A percentile compares a stretch with the other conserved stretches of the same genome.
Evolutionary conservation across 1,140 invertebrate genomes (phyloP).

Genomic region (Platorchestia sp.): DNA sequence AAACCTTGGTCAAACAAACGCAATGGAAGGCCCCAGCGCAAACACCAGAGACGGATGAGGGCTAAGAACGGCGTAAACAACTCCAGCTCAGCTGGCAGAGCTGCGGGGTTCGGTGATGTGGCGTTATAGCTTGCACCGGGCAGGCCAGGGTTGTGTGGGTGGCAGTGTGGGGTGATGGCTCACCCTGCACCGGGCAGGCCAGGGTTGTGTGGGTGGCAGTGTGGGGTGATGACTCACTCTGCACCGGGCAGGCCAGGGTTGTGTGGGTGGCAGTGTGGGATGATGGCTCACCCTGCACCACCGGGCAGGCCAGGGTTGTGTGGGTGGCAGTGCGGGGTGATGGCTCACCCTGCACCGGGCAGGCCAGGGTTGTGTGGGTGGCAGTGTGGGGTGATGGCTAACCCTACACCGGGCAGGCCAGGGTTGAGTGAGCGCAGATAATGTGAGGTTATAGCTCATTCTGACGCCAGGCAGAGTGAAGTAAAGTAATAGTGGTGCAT

Average conservation of each 20-base stretch:
- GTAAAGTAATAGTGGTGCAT: too few species aligned
- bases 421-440: background rate
- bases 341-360: too few species aligned
- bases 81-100: background rate
- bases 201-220: background rate
- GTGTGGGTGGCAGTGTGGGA: too few species aligned
- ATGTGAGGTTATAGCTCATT: too few species aligned
- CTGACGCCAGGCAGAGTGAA: too few species aligned
- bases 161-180: background rate
- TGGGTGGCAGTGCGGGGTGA: too few species aligned
- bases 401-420: background rate
- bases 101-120: background rate
- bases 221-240: too few species aligned
- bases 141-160: too few species aligned
- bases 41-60: background rate
- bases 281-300: too few species aligned
- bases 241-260: background rate
- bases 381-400: too few species aligned
- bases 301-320: background rate
- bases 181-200: background rate
- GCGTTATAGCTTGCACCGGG: background rate
- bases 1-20: background rate
- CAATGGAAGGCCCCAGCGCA: background rate
- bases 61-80: background rate
- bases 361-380: background rate